Evolutionary conservation across 2,797 vertebrate species (phyloP).

Genomic region (Centropyge bicolor): DNA sequence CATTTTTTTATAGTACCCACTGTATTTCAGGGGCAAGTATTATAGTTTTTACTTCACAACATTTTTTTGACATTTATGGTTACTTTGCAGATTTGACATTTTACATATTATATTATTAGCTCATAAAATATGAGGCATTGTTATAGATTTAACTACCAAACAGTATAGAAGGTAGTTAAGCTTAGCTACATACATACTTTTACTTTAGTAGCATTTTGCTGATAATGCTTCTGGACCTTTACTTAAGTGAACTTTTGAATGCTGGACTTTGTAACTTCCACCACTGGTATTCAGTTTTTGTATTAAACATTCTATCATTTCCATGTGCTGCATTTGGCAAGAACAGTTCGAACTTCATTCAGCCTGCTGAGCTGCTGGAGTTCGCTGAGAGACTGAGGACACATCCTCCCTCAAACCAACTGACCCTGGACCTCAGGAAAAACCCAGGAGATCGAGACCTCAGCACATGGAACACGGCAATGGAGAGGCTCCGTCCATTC

Average conservation of each 20-base stretch:
- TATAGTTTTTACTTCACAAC: no score
- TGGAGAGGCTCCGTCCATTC: constrained; percentile 81
- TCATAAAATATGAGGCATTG: no score
- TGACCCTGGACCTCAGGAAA: constrained; percentile 88
- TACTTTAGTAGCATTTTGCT: neutral
- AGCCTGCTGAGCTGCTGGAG: constrained; percentile 90
- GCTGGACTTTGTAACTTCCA: neutral
- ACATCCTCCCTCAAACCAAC: constrained; percentile 76
- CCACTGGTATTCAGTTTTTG: neutral
- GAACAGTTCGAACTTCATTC: constrained; percentile 93
- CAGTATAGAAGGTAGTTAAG: no score
- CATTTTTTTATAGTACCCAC: no score
- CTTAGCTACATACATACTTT: no score
- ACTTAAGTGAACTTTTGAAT: neutral
- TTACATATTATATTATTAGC: no score
- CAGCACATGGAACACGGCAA: constrained; percentile 83
- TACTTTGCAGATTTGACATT: no score
- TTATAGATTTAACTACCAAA: no score
- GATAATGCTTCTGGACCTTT: neutral
- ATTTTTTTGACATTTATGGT: no score
- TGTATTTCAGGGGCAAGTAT: no score
- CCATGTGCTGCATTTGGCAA: constrained; percentile 4
- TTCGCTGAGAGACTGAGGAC: constrained; percentile 86
- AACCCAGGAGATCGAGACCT: constrained; percentile 92
- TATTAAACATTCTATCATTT: neutral